A percentile compares a stretch with the other conserved stretches of the same genome.
Conservation (phyloP, 1,140 invertebrate genomes). For the Drosophila ficusphila region DNA sequence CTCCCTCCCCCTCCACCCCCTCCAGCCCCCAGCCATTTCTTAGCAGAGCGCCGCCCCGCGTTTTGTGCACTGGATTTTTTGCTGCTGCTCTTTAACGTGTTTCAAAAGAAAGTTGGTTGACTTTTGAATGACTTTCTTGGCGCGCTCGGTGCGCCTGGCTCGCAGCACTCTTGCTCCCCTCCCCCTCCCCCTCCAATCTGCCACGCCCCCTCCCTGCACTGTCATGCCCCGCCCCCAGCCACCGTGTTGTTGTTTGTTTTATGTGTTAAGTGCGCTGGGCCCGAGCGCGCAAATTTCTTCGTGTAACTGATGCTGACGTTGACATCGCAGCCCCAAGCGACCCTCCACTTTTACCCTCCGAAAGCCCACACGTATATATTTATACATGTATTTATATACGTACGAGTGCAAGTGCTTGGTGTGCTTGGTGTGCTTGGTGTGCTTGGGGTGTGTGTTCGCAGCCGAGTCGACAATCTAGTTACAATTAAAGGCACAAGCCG, state of each 20-base stretch:
- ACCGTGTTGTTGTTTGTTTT: conserved; percentile 63
- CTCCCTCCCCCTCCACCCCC: neutral
- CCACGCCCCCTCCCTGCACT: neutral
- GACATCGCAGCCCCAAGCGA: conserved; percentile 67
- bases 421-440: too few relatives aligned
- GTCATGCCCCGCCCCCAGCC: neutral
- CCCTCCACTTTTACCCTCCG: conserved; percentile 4
- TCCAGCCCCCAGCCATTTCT: neutral
- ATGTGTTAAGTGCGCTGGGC: conserved; percentile 82
- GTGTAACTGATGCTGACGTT: conserved; percentile 67
- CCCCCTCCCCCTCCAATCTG: neutral
- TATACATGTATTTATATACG: neutral
- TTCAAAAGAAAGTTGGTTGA: conserved; percentile 83
- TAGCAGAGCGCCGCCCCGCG: neutral
- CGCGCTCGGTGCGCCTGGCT: conserved; percentile 58
- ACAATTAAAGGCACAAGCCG: conserved; percentile 61
- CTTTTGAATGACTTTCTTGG: conserved; percentile 83
- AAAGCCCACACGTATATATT: neutral
- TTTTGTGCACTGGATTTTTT: conserved; percentile 39
- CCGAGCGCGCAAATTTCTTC: conserved; percentile 68
- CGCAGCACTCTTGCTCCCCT: conserved; percentile 6
- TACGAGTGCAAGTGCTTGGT: neutral
- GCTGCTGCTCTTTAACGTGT: conserved; percentile 72
- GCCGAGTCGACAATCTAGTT: conserved; percentile 59
- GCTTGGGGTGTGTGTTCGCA: conserved; percentile 9